Conservation (phyloP, 2,797 vertebrate genomes). For the Babyrousa celebensis region DNA sequence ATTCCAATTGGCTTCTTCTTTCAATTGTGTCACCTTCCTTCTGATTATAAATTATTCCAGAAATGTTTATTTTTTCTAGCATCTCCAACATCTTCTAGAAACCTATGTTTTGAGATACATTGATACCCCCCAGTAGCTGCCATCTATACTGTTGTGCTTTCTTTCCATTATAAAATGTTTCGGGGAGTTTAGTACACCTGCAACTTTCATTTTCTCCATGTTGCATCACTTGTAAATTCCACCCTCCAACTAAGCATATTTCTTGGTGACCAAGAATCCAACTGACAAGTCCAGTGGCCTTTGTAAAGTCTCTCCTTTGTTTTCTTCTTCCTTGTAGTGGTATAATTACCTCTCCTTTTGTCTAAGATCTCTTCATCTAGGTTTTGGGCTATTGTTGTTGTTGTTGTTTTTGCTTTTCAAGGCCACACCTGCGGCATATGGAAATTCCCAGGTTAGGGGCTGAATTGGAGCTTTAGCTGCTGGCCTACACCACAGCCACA, state of each 20-base stretch:
- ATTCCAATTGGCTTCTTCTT: neutral
- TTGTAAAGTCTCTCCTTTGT: neutral
- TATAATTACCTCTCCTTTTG: neutral
- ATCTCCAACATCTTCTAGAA: neutral
- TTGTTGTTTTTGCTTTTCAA: no score
- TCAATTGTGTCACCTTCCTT: neutral
- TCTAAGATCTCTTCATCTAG: conserved; percentile 16
- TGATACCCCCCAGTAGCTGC: neutral
- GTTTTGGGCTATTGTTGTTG: no score
- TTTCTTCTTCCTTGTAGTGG: conserved; percentile 12
- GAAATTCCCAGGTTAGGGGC: no score
- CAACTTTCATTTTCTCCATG: neutral
- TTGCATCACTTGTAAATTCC: neutral
- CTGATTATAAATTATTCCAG: neutral
- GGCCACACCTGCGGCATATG: no score
- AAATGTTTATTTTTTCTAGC: neutral
- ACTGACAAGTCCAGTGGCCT: neutral
- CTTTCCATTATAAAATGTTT: neutral
- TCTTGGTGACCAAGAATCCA: neutral
- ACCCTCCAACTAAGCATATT: neutral
- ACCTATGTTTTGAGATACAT: neutral
- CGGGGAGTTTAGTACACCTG: no score
- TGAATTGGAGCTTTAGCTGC: no score
- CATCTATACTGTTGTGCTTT: neutral
- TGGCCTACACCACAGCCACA: no score